Percentiles rank a stretch among this genome's conserved stretches.
Evolutionary conservation across 2,797 vertebrate species (phyloP).

Genomic region (Phoeniculus purpureus): DNA sequence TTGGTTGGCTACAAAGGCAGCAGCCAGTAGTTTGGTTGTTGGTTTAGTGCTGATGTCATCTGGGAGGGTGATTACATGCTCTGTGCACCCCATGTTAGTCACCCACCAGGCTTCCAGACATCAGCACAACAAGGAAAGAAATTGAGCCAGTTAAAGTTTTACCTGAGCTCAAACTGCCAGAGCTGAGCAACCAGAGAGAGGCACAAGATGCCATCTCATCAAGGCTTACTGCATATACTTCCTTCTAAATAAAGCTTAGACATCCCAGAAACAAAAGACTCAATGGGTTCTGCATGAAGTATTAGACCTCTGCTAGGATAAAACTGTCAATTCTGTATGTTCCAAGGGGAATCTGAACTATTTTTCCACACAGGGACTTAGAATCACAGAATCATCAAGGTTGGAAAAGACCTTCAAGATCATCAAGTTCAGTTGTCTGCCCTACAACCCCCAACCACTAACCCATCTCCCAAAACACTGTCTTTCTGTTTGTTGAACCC

Average conservation of each 20-base stretch:
- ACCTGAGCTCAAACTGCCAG: not conserved
- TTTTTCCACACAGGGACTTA: not conserved
- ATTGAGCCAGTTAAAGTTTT: not conserved
- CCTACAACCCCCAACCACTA: no score
- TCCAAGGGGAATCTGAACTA: not conserved
- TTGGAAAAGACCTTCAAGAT: no score
- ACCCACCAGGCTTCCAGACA: not conserved
- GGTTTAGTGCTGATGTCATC: not conserved
- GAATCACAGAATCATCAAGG: no score
- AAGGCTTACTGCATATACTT: not conserved
- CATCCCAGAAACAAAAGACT: not conserved
- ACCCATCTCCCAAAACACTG: no score
- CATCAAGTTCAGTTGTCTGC: no score
- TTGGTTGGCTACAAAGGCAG: not conserved
- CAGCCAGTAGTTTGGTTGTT: not conserved
- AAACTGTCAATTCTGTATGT: fast-evolving
- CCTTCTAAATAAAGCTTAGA: not conserved
- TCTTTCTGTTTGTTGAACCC: no score
- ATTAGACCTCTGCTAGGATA: not conserved
- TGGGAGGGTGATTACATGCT: not conserved
- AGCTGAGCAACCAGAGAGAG: not conserved
- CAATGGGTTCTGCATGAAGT: not conserved
- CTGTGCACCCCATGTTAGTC: not conserved
- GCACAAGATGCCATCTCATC: not conserved
- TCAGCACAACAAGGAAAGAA: not conserved